These are phyloP conservation scores for Charadrius vociferus DNA, from an alignment of 2,113 vertebrate genomes.

Conservation along the genomic window DNA sequence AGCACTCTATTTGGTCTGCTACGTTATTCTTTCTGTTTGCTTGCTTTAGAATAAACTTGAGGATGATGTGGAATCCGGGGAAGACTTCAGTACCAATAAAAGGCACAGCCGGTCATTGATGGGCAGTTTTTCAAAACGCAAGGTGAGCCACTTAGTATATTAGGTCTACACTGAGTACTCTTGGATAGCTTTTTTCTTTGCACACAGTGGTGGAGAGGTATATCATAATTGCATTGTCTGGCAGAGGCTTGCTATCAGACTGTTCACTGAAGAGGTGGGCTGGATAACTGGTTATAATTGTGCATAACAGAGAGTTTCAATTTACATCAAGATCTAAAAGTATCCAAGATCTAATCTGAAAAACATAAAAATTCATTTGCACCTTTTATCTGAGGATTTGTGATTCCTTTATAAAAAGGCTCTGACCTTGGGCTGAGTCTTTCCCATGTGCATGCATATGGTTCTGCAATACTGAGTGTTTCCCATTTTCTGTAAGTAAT, in stretches of 20 bases:
- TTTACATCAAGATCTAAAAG: neutral
- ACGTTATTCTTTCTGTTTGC: neutral
- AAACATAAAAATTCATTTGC: neutral
- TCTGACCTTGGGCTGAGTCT: neutral
- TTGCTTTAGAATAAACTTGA: constrained; percentile 80
- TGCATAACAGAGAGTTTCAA: neutral
- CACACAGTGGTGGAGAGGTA: neutral
- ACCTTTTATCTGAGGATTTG: neutral
- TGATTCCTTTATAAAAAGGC: neutral
- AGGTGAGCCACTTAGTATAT: constrained; percentile 72
- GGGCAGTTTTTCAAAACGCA: constrained; percentile 91
- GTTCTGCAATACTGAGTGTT: neutral
- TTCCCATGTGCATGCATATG: neutral
- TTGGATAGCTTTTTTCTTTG: neutral
- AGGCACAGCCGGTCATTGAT: constrained; percentile 79
- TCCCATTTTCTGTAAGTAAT: neutral
- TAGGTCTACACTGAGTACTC: neutral
- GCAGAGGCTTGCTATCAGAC: neutral
- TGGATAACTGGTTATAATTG: neutral
- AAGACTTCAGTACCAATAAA: constrained; percentile 79
- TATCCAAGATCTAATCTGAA: neutral
- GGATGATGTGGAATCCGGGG: constrained; percentile 80
- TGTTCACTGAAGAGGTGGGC: neutral
- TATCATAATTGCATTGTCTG: neutral
- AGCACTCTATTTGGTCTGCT: neutral